Percentiles rank a stretch among this genome's conserved stretches.
These are phyloP conservation scores for Oceanodroma tethys DNA, from an alignment of 2,113 vertebrate species.

Conservation along the genomic window DNA sequence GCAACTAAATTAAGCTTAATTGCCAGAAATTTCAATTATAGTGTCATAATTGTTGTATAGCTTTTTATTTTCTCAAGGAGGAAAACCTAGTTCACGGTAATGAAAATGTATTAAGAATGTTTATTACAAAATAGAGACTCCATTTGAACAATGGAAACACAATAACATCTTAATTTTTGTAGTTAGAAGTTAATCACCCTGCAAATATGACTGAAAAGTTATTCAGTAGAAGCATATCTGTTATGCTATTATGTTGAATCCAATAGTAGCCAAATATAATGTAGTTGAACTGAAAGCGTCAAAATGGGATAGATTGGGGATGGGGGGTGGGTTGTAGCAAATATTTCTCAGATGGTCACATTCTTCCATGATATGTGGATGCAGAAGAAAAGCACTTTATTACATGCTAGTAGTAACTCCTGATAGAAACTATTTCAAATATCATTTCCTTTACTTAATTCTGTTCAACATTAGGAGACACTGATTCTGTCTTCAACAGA, in stretches of 20 bases:
- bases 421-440: background rate
- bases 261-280: background rate
- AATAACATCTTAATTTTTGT: background rate
- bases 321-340: background rate
- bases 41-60: background rate
- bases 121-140: background rate
- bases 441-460: background rate
- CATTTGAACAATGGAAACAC: background rate
- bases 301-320: background rate
- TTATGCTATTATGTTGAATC: background rate
- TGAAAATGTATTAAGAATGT: background rate
- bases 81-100: background rate
- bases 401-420: background rate
- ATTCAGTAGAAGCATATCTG: background rate
- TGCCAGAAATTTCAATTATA: background rate
- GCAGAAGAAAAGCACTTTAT: background rate
- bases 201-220: background rate
- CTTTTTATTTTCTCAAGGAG: background rate
- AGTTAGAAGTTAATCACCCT: background rate
- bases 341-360: background rate
- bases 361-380: background rate
- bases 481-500: background rate
- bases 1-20: background rate
- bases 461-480: background rate
- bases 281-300: background rate